A percentile compares a stretch with the other conserved stretches of the same genome.
These are phyloP conservation scores for Sarcophaga peregrina DNA, from an alignment of 1,140 invertebrate genomes.

Conservation along the genomic window DNA sequence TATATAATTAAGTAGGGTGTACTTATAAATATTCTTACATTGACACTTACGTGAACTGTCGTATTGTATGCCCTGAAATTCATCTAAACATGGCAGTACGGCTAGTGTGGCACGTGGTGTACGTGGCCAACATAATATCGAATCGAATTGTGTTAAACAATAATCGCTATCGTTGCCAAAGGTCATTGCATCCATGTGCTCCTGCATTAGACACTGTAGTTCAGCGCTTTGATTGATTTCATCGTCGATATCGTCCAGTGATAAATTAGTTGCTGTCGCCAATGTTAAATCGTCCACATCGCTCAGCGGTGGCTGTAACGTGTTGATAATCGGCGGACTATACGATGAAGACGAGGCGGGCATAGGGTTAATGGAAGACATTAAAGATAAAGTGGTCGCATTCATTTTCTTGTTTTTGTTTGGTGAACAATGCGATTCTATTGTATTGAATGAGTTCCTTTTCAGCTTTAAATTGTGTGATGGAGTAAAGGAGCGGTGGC, in stretches of 20 bases:
- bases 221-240: slow-evolving; percentile 62
- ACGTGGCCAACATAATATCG: slow-evolving; percentile 82
- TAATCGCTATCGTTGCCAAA: slow-evolving; percentile 61
- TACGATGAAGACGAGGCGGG: not conserved
- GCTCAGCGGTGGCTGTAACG: not conserved
- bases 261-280: slow-evolving; percentile 21
- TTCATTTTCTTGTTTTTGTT: slow-evolving; percentile 16
- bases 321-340: not conserved
- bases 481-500: not conserved
- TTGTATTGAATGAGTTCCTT: not conserved
- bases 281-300: slow-evolving; percentile 14
- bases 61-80: slow-evolving; percentile 81
- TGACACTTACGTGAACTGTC: slow-evolving; percentile 76
- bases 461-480: not conserved
- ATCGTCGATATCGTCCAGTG: slow-evolving; percentile 45
- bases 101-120: slow-evolving; percentile 74
- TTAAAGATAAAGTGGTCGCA: not conserved
- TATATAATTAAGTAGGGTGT: too few species aligned
- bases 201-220: slow-evolving; percentile 59
- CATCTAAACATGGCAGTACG: slow-evolving; percentile 78
- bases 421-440: too few species aligned
- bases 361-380: not conserved
- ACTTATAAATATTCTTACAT: too few species aligned
- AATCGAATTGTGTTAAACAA: slow-evolving; percentile 77
- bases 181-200: slow-evolving; percentile 57